phyloP scores from a whole-genome alignment of 2,113 vertebrate species.

The Laticauda colubrina region DNA sequence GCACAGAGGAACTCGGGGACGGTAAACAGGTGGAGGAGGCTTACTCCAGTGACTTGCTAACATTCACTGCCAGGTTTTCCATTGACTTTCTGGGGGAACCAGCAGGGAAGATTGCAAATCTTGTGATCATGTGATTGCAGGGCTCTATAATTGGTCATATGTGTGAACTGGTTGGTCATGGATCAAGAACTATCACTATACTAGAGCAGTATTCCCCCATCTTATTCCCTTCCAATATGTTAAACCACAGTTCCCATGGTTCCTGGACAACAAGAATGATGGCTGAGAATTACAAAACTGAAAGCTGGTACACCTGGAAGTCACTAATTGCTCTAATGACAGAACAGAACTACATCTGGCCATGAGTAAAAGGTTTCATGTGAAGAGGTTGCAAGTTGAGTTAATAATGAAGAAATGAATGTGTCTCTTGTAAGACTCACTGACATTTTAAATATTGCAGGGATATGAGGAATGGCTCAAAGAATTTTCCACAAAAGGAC shows the following conservation, averaged over 20 bases:
- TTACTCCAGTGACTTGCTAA: neutral
- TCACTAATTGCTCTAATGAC: neutral
- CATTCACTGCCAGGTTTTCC: neutral
- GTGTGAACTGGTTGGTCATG: neutral
- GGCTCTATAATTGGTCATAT: neutral
- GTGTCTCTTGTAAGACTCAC: neutral
- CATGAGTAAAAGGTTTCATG: neutral
- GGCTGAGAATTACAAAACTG: neutral
- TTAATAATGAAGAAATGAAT: neutral
- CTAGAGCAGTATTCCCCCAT: neutral
- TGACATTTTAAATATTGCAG: conserved; percentile 20
- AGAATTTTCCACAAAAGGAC: neutral
- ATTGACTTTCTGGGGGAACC: neutral
- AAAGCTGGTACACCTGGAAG: neutral
- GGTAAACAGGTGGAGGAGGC: neutral
- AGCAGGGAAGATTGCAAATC: neutral
- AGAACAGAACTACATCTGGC: fast-evolving
- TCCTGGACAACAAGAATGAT: neutral
- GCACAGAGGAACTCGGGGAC: neutral
- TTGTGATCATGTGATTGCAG: neutral
- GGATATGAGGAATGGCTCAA: neutral
- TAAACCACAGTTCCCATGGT: neutral
- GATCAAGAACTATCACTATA: neutral
- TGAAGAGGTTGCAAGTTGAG: neutral
- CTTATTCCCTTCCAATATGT: neutral